Evolutionary conservation across 2,113 vertebrate genomes (phyloP).

Genomic region (Mormyrus lacerda): DNA sequence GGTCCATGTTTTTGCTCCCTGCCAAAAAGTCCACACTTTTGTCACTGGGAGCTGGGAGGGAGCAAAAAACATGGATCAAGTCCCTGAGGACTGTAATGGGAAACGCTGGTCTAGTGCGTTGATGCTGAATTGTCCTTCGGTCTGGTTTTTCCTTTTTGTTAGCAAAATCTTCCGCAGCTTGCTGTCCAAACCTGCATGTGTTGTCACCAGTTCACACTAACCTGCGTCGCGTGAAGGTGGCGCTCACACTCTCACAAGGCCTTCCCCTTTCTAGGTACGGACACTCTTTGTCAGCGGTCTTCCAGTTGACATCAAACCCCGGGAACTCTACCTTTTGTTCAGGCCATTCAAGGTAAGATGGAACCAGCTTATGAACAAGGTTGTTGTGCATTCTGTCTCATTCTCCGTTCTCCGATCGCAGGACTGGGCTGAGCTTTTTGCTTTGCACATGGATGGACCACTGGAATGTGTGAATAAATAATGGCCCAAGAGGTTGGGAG

Average conservation of each 20-base stretch:
- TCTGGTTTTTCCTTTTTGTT: neutral
- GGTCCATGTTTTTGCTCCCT: too few species aligned
- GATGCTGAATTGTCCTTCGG: neutral
- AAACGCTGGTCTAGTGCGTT: neutral
- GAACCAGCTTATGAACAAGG: neutral
- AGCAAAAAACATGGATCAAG: neutral
- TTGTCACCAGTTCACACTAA: conserved; percentile 3
- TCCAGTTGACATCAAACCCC: conserved; percentile 80
- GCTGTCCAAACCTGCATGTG: neutral
- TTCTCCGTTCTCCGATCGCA: neutral
- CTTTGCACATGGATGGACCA: conserved; percentile 10
- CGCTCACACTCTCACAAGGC: neutral
- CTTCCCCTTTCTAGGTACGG: conserved; percentile 62
- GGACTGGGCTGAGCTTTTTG: neutral
- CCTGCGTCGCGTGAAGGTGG: neutral
- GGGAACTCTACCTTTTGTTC: conserved; percentile 81
- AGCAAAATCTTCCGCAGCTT: neutral
- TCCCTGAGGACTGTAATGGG: too few species aligned
- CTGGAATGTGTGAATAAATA: conserved; percentile 21
- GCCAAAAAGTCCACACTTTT: too few species aligned
- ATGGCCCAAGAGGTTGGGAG: neutral
- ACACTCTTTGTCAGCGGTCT: conserved; percentile 83
- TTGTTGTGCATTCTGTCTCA: neutral
- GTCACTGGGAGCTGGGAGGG: too few species aligned
- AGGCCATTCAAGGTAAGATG: conserved; percentile 76